Evolutionary conservation across 1,140 invertebrate species (phyloP), one percentile per base, ranked within the genome.

Genomic region (Fragariocoptes setiger): DNA sequence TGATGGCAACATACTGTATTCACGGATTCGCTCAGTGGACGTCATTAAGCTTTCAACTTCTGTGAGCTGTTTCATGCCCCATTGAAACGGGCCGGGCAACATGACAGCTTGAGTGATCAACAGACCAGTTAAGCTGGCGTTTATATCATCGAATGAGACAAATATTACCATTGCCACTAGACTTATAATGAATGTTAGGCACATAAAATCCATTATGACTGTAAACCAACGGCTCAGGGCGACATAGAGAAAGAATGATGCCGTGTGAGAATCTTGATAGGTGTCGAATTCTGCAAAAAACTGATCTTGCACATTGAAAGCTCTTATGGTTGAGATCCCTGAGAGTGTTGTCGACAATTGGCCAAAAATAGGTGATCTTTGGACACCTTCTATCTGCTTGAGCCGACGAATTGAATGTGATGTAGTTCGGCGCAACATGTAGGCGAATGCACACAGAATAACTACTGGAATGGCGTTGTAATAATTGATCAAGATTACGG

Each of bases 21-120:
- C 74, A 3, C 77, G 50, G 2, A 82, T 67, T 31, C 76, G 60
- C 52, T 83, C 76, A 13, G 80, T 73, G 21, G 74, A 72, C 1
- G 74, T 77, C 68, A 83, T 74, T 52, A 78, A 67, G 40, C 71
- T 72, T 48, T 82, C 65, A 2, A 74, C 69, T 54, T 82, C 76
- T 0, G 77, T 68, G 12, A 68, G 69, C 51, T 78, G 74, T 41
- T 70, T 61, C 43, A 82, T 71, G 1, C 72, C 75, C 69, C 71
- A 80, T 52, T 80, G 76, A 40, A 78, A 70, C 59, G 75, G 68
- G 2, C 71, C 70, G 16, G 71, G 69, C 40, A 82, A 55, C 0
- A 67, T 62, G 35, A 78, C 70, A 2, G 67, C 66, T 51, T 78
- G 75, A 0, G 74, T 71, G 39, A 83, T 68, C 1, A 72, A 69